Evolutionary conservation across 2,888 invertebrate species (phyloP).

Genomic region (Epirrhoe alternata): DNA sequence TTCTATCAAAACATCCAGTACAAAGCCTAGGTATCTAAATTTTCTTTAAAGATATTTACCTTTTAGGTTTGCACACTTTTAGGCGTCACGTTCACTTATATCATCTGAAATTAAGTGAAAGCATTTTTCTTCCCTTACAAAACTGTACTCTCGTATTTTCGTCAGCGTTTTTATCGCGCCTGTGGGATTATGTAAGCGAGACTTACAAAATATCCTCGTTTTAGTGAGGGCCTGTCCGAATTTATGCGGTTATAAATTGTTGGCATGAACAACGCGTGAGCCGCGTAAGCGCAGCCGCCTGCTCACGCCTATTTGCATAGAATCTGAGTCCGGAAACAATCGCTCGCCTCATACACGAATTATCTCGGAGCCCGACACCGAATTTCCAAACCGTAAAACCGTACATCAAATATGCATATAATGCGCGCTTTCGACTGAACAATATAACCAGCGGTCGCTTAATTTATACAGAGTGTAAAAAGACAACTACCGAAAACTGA

Average conservation of each 20-base stretch:
- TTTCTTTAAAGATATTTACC: slow-evolving; percentile 2
- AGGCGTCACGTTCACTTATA: slow-evolving; percentile 48
- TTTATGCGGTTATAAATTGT: slow-evolving; percentile 66
- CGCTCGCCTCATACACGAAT: slow-evolving; percentile 63
- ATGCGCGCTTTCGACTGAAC: slow-evolving; percentile 47
- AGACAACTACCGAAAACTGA: no score
- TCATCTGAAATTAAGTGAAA: slow-evolving; percentile 54
- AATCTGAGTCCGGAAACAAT: slow-evolving; percentile 67
- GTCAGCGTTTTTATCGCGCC: slow-evolving; percentile 55
- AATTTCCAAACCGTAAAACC: slow-evolving; percentile 63
- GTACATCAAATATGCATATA: slow-evolving; percentile 56
- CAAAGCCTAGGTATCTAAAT: background rate
- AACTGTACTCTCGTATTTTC: slow-evolving; percentile 53
- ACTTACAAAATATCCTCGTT: slow-evolving; percentile 56
- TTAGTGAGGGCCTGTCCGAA: slow-evolving; percentile 53
- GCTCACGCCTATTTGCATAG: slow-evolving; percentile 56
- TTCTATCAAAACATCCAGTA: background rate
- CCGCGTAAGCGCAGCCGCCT: slow-evolving; percentile 45
- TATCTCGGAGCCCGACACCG: slow-evolving; percentile 62
- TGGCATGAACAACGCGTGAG: slow-evolving; percentile 59
- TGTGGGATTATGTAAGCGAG: slow-evolving; percentile 51
- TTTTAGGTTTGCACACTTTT: slow-evolving; percentile 38
- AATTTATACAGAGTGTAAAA: no score
- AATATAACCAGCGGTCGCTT: slow-evolving; percentile 24
- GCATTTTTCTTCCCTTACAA: slow-evolving; percentile 53